Conservation (phyloP, 2,113 vertebrate genomes). For the Aythya baeri region DNA sequence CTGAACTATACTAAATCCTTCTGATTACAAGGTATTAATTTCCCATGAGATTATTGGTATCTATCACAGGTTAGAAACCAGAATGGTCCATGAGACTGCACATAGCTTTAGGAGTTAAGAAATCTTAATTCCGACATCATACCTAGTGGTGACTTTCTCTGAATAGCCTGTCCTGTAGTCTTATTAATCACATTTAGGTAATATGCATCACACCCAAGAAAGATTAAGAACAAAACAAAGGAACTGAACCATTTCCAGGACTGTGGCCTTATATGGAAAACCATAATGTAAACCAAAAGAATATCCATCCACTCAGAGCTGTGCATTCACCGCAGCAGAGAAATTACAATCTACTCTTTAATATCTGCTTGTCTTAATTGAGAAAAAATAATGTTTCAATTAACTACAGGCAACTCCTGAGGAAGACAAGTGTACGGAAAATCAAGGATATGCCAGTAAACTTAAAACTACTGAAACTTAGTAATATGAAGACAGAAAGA, state of each 20-base stretch:
- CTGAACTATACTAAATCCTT: not conserved
- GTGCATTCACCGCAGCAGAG: not conserved
- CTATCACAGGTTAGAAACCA: not conserved
- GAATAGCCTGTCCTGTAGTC: not conserved
- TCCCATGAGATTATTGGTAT: not conserved
- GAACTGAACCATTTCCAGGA: not conserved
- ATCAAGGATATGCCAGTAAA: not conserved
- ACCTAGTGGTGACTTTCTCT: not conserved
- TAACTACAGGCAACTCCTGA: not conserved
- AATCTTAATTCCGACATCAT: not conserved
- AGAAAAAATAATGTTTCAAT: not conserved
- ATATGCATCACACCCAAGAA: not conserved
- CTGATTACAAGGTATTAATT: not conserved
- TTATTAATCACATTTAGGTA: not conserved
- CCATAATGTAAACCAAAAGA: not conserved
- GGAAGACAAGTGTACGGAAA: not conserved
- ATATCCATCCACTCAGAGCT: not conserved
- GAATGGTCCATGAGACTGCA: not conserved
- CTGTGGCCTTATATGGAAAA: not conserved
- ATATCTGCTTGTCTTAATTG: not conserved
- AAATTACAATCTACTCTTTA: not conserved
- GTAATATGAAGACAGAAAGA: not conserved
- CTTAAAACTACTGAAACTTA: not conserved
- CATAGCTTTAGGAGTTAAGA: not conserved
- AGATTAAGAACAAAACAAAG: not conserved